Base-by-base conservation (phyloP, 37 sponge, comb jelly and placozoan genomes). In the Theonella swinhoei region DNA sequence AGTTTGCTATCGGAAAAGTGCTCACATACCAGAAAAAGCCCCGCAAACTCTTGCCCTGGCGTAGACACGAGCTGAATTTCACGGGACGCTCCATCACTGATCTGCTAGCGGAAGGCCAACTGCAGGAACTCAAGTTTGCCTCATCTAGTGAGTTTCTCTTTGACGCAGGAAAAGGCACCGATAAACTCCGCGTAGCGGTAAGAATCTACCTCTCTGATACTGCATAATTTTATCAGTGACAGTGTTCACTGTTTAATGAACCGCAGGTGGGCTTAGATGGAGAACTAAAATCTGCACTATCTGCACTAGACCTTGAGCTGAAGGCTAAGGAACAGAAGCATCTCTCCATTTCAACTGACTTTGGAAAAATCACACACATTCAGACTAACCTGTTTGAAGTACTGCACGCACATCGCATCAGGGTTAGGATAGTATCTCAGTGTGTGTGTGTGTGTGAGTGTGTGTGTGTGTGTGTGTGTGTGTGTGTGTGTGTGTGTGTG, bases 1-100 rank as follows among this genome's bases (percentile, higher is more conserved):
- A 93, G 0, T 83, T 79, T 36, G 42, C 58, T 2, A 71, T 93
- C n/a, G 94, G 94, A 0, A 68, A 84, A 28, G 87, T 93, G 17
- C 80, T 93, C 17, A 64, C 83, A 24, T 83, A 79, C 71, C 24
- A 82, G 31, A 74, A 72, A 65, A 93, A 82, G 58, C 94, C 90
- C 32, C 82, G 77, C 3, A 74, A 61, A 30, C 41, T 82, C 47
- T 68, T 70, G 58, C 83, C 87, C 22, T 82, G 87, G 90, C 43
- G 87, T 30, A 78, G 74, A 30, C 83, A 93, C 47, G 62, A 79
- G 24, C 83, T 93, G 19, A 64, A 72, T 28, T 89, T 83, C 76
- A 85, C 90, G 17, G 90, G 94, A 14, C 28, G 43, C 28, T 47
- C 79, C 19, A 61, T 92, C 36, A 29, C 70, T 20, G 64, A 85